These are phyloP conservation scores for Otus sunia DNA, from an alignment of 2,113 vertebrate genomes.

Conservation along the genomic window DNA sequence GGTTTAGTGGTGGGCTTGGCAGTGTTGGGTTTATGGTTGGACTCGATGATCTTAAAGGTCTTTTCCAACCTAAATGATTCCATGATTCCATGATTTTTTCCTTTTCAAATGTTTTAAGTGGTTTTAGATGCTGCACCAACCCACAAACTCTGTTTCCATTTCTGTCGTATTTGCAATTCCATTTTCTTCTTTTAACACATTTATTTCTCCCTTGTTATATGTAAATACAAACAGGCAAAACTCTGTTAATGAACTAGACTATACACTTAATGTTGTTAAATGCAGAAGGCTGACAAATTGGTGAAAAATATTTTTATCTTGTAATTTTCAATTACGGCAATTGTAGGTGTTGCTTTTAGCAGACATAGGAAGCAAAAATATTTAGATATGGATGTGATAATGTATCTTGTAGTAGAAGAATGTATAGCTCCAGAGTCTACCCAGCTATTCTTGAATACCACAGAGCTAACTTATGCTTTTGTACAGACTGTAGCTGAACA, in stretches of 20 bases:
- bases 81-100: not conserved
- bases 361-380: constrained; percentile 24
- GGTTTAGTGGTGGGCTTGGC: not conserved
- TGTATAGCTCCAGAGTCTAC: not conserved
- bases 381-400: constrained; percentile 27
- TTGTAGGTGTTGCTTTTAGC: constrained; percentile 28
- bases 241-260: not conserved
- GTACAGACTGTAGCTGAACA: not conserved
- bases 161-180: not conserved
- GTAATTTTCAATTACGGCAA: not conserved
- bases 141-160: not conserved
- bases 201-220: constrained; percentile 4
- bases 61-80: not conserved
- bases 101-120: not conserved
- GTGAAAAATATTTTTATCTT: not conserved
- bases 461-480: not conserved
- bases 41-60: not conserved
- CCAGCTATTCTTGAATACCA: not conserved
- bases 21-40: not conserved
- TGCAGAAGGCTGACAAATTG: not conserved
- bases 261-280: not conserved
- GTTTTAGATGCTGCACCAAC: not conserved
- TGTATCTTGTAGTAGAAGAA: not conserved
- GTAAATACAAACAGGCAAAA: not conserved
- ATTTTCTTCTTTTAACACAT: not conserved